Percentiles rank a stretch among this genome's conserved stretches.
These are phyloP conservation scores for Pollachius pollachius DNA, from an alignment of 2,113 vertebrate species.

Conservation along the genomic window DNA sequence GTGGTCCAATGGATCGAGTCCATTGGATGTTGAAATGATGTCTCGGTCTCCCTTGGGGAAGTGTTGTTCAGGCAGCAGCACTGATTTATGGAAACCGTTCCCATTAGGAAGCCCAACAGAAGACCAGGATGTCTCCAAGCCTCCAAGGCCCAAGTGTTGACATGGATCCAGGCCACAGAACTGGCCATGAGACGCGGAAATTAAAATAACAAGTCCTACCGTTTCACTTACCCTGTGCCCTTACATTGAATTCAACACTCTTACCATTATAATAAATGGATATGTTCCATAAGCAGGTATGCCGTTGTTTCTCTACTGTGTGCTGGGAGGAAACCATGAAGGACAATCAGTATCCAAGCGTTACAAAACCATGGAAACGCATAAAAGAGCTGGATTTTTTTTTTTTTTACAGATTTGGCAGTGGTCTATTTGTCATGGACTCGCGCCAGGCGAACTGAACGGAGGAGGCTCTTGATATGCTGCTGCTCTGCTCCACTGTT, in stretches of 20 bases:
- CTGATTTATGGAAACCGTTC: conserved; percentile 16
- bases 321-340: background rate
- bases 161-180: conserved; percentile 13
- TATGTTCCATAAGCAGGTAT: background rate
- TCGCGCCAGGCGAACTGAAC: conserved; percentile 59
- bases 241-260: background rate
- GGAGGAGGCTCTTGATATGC: conserved; percentile 53
- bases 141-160: too few relatives aligned
- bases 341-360: conserved; percentile 23
- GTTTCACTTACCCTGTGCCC: background rate
- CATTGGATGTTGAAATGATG: too few relatives aligned
- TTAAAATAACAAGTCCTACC: too few relatives aligned
- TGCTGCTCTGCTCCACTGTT: conserved; percentile 41
- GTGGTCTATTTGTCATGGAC: conserved; percentile 22
- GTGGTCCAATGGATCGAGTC: too few relatives aligned
- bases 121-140: conserved; percentile 33
- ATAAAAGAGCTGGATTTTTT: conserved; percentile 33
- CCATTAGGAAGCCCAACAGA: conserved; percentile 20
- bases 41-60: conserved; percentile 5
- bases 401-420: conserved; percentile 57
- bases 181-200: conserved; percentile 10
- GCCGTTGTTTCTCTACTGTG: background rate
- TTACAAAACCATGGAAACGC: conserved; percentile 11
- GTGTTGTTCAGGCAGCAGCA: conserved; percentile 16
- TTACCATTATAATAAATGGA: background rate